Evolutionary conservation across 2,797 vertebrate genomes (phyloP).

Genomic region (Tolypeutes matacus): DNA sequence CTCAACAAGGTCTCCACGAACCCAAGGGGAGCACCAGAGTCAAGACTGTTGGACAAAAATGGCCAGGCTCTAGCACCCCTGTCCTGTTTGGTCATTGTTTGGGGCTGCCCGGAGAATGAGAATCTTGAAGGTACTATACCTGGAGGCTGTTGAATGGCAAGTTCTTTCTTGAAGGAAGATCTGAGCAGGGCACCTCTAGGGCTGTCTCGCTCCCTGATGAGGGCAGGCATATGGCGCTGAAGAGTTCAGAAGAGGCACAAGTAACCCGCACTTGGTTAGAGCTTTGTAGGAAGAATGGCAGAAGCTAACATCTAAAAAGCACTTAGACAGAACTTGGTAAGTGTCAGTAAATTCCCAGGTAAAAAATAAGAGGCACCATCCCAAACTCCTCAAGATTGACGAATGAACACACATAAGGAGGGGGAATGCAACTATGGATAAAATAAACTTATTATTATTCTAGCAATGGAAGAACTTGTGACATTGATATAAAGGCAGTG

Average conservation of each 20-base stretch:
- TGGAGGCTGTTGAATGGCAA: not conserved
- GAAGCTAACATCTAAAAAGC: conserved; percentile 15
- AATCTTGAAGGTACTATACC: not conserved
- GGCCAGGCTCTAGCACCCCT: not conserved
- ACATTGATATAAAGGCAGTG: no score
- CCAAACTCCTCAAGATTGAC: no score
- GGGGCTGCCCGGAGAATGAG: no score
- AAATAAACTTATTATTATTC: no score
- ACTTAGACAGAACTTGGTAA: not conserved
- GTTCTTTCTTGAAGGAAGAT: not conserved
- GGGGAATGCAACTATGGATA: no score
- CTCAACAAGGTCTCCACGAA: rapidly evolving
- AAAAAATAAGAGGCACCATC: not conserved
- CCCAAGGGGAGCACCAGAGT: rapidly evolving
- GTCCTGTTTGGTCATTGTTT: rapidly evolving
- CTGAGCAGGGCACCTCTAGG: not conserved
- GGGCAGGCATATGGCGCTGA: not conserved
- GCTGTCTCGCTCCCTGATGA: not conserved
- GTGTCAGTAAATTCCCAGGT: not conserved
- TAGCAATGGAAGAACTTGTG: no score
- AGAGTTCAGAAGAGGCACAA: not conserved
- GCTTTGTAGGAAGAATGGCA: not conserved
- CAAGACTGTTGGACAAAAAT: not conserved
- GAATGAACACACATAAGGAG: no score
- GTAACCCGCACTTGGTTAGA: rapidly evolving